Conservation (phyloP, 2,113 vertebrate genomes). For the Dicentrarchus labrax region DNA sequence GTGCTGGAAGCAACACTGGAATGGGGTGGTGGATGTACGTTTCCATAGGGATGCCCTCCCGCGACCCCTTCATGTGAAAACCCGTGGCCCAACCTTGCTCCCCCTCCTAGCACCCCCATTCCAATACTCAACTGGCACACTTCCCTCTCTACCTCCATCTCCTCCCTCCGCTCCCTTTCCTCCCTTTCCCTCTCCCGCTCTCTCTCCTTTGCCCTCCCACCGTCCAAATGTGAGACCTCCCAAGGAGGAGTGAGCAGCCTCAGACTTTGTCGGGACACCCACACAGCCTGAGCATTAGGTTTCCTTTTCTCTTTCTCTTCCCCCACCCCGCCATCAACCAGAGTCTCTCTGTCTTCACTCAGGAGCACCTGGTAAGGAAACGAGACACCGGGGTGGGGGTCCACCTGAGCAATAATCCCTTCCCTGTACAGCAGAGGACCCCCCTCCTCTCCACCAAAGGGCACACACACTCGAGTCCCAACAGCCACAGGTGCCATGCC, state of each 20-base stretch:
- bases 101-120: conserved; percentile 79
- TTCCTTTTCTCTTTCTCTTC: conserved; percentile 70
- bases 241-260: conserved; percentile 89
- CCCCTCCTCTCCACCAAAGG: conserved; percentile 85
- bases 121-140: conserved; percentile 91
- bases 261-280: conserved; percentile 89
- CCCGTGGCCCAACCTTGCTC: conserved; percentile 61
- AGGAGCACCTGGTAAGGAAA: conserved; percentile 90
- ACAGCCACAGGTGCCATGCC: conserved; percentile 82
- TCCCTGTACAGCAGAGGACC: conserved; percentile 85
- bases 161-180: conserved; percentile 83
- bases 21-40: conserved; percentile 66
- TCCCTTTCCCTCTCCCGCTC: conserved; percentile 82
- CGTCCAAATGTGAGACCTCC: conserved; percentile 82
- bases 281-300: conserved; percentile 79
- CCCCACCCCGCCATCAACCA: conserved; percentile 35
- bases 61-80: conserved; percentile 66
- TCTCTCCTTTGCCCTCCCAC: conserved; percentile 78
- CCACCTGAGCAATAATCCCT: conserved; percentile 87
- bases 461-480: conserved; percentile 88
- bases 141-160: conserved; percentile 86
- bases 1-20: conserved; percentile 45
- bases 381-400: conserved; percentile 86
- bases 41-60: conserved; percentile 69
- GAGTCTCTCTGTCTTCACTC: conserved; percentile 60